These are phyloP conservation scores for Fulmarus glacialis DNA, from an alignment of 2,113 vertebrate species.

Conservation along the genomic window DNA sequence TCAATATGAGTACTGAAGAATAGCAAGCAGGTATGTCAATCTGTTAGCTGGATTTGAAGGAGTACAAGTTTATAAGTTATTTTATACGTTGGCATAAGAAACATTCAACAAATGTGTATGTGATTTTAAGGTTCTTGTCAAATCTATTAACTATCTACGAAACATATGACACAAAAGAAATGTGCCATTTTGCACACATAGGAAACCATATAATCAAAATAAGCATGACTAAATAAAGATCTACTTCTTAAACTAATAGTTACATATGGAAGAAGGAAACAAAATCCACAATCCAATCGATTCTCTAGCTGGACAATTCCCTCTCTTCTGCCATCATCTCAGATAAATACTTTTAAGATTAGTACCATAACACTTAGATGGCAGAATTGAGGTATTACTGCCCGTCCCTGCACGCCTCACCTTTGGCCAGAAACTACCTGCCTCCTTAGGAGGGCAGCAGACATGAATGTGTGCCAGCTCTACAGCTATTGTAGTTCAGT, in stretches of 20 bases:
- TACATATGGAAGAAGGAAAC: neutral
- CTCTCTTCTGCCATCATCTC: neutral
- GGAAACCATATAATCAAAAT: neutral
- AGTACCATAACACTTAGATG: neutral
- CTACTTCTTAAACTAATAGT: neutral
- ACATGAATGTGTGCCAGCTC: neutral
- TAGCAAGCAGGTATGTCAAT: neutral
- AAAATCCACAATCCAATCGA: neutral
- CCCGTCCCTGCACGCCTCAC: fast-evolving
- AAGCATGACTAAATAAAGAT: neutral
- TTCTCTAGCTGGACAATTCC: neutral
- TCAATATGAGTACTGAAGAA: neutral
- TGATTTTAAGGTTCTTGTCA: neutral
- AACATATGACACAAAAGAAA: neutral
- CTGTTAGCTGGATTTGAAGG: neutral
- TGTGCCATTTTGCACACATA: neutral
- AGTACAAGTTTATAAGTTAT: neutral
- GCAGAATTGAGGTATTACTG: neutral
- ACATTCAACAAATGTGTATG: neutral
- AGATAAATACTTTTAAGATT: neutral
- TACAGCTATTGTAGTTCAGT: neutral
- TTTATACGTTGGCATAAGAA: neutral
- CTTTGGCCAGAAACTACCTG: neutral
- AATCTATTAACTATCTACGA: neutral
- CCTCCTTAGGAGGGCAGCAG: neutral